Percentiles rank a stretch among this genome's conserved stretches.
phyloP scores from a whole-genome alignment of 2,113 vertebrate genomes.

The Coptodon rendalli region DNA sequence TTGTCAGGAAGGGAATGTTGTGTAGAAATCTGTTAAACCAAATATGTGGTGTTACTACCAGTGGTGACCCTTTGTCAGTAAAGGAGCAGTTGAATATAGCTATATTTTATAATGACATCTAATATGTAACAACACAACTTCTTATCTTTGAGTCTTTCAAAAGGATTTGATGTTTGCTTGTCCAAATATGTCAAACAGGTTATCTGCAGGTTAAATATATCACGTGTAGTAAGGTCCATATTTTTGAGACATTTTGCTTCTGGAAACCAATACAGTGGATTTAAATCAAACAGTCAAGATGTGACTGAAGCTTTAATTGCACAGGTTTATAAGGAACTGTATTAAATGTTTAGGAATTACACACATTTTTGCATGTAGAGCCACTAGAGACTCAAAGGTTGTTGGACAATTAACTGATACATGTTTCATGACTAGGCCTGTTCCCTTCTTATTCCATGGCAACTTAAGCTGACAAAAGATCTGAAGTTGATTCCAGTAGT shows the following conservation, averaged over 20 bases:
- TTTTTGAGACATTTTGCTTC: neutral
- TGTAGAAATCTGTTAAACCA: neutral
- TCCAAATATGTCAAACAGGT: neutral
- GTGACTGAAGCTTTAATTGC: neutral
- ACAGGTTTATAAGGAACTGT: neutral
- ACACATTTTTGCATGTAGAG: neutral
- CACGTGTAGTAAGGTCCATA: neutral
- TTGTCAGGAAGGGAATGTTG: neutral
- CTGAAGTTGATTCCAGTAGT: neutral
- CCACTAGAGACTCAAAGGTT: neutral
- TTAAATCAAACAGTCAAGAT: neutral
- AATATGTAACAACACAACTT: neutral
- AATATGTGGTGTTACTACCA: no score
- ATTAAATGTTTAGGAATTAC: neutral
- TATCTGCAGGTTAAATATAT: neutral
- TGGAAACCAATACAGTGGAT: neutral
- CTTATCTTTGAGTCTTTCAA: neutral
- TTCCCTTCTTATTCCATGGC: neutral
- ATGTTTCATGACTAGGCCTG: neutral
- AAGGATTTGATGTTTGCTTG: neutral
- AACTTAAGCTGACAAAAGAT: neutral
- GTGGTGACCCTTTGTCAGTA: neutral
- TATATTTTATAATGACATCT: neutral
- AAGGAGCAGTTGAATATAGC: neutral
- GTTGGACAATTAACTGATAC: neutral